Percentiles rank a stretch among this genome's conserved stretches.
phyloP scores from a whole-genome alignment of 1,140 invertebrate genomes.

The Drosophila mayri region DNA sequence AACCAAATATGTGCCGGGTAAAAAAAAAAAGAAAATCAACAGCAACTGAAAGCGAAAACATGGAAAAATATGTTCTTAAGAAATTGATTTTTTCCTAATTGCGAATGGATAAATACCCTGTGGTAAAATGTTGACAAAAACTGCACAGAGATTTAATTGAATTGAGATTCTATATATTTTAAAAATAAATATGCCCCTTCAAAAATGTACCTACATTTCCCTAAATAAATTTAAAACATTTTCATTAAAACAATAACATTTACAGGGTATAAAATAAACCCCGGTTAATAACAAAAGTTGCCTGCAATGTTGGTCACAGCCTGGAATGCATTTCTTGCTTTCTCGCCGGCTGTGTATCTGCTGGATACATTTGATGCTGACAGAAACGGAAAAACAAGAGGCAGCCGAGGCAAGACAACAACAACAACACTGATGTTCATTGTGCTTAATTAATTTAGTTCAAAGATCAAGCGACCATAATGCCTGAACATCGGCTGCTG shows the following conservation, averaged over 20 bases:
- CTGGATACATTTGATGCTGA: constrained; percentile 61
- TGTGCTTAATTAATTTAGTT: constrained; percentile 85
- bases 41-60: constrained; percentile 69
- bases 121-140: too few species aligned
- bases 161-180: too few species aligned
- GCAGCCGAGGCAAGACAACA: neutral
- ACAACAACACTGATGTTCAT: constrained; percentile 76
- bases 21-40: constrained; percentile 16
- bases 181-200: neutral
- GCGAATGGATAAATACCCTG: constrained; percentile 15
- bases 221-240: neutral
- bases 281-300: neutral
- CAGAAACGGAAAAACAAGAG: constrained; percentile 29
- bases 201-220: neutral
- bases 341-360: constrained; percentile 42
- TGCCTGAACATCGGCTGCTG: constrained; percentile 49
- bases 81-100: neutral
- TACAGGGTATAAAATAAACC: neutral
- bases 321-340: constrained; percentile 34
- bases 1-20: constrained; percentile 39
- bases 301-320: constrained; percentile 24
- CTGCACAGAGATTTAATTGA: neutral
- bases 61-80: constrained; percentile 28
- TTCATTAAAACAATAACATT: neutral
- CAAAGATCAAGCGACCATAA: constrained; percentile 80